These are phyloP conservation scores for Manis pentadactyla DNA, from an alignment of 2,797 vertebrate species.

Conservation along the genomic window DNA sequence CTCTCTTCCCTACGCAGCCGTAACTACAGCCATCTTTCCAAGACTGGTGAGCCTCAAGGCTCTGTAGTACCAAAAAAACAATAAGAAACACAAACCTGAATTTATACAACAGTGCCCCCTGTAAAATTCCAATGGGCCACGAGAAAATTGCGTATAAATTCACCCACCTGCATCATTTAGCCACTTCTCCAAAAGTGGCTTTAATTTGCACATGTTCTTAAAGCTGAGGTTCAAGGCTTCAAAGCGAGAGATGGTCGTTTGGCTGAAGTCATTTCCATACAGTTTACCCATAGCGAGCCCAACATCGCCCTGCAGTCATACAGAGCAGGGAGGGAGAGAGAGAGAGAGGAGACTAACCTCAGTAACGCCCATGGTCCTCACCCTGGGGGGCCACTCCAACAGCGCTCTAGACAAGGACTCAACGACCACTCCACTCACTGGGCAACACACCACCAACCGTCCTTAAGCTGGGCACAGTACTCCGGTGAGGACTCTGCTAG, in stretches of 20 bases:
- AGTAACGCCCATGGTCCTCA: not conserved
- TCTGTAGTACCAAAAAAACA: not conserved
- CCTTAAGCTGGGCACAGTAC: too few species aligned
- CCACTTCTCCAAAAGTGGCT: slow-evolving; percentile 99
- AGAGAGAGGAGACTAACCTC: not conserved
- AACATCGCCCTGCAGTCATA: slow-evolving; percentile 91
- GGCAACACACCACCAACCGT: not conserved
- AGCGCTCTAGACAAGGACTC: not conserved
- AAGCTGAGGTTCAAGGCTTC: slow-evolving; percentile 99
- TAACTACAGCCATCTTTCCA: not conserved
- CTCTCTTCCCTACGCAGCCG: not conserved
- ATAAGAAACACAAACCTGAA: not conserved
- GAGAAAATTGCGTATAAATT: slow-evolving; percentile 57
- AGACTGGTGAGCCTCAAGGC: not conserved
- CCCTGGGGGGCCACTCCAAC: not conserved
- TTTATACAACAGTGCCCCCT: not conserved
- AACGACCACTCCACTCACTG: not conserved
- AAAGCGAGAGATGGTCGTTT: slow-evolving; percentile 99
- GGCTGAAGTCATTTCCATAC: slow-evolving; percentile 99
- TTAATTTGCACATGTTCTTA: slow-evolving; percentile 99
- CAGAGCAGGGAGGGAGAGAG: not conserved
- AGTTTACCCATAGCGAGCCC: slow-evolving; percentile 99
- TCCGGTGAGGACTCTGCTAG: not conserved
- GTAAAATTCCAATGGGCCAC: slow-evolving; percentile 46
- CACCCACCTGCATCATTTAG: slow-evolving; percentile 97